Conservation (phyloP, 2,797 vertebrate genomes). For the Pachyuromys duprasi region DNA sequence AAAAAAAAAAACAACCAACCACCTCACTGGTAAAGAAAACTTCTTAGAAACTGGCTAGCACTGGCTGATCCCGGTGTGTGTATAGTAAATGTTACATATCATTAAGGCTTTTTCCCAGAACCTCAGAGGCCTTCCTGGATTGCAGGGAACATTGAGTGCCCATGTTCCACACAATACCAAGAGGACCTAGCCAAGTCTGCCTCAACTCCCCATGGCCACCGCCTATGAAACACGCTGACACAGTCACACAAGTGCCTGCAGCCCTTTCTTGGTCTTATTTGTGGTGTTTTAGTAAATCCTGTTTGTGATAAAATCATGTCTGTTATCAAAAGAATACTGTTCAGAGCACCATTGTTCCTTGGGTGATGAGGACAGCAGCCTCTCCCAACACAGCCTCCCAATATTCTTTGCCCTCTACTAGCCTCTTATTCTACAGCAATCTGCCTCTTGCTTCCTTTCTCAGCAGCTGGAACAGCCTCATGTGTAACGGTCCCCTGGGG, state of each 20-base stretch:
- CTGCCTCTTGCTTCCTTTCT: slow-evolving; percentile 20
- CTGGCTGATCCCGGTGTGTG: neutral
- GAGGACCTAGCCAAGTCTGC: neutral
- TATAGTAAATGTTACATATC: neutral
- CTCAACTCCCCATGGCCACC: neutral
- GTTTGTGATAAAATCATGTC: slow-evolving; percentile 1
- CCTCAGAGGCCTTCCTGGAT: neutral
- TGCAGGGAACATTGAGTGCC: neutral
- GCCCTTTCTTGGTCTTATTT: slow-evolving; percentile 20
- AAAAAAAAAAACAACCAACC: neutral
- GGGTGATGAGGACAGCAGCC: neutral
- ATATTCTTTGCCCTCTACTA: neutral
- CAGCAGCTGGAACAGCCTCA: slow-evolving; percentile 25
- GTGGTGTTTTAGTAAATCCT: slow-evolving; percentile 47
- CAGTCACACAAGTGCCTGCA: neutral
- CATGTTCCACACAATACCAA: neutral
- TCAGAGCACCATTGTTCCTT: neutral
- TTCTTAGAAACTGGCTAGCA: neutral
- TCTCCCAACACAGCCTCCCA: neutral
- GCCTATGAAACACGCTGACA: neutral
- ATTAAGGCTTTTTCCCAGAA: slow-evolving; percentile 24
- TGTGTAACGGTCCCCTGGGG: slow-evolving; percentile 35
- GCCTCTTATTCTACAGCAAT: neutral
- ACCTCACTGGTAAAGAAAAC: neutral
- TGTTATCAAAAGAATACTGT: slow-evolving; percentile 6